Conservation (phyloP, 2,113 vertebrate genomes). For the Megaleporinus macrocephalus region DNA sequence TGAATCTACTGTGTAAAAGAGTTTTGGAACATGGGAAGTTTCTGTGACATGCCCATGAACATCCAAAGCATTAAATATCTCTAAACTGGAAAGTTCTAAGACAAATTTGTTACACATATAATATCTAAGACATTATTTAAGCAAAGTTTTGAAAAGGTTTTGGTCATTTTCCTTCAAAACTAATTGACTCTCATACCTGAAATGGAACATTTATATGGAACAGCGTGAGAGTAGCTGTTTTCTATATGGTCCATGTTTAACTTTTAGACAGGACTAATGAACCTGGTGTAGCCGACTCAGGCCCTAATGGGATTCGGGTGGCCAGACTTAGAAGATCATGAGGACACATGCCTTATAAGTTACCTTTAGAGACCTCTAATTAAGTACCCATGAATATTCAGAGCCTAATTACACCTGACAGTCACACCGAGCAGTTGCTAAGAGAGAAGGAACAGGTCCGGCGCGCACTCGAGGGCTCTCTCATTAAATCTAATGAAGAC, state of each 20-base stretch:
- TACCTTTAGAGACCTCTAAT: slow-evolving; percentile 28
- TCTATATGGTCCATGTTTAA: not conserved
- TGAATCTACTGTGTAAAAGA: no score
- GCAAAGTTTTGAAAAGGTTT: no score
- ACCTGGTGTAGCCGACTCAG: not conserved
- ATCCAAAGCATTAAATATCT: no score
- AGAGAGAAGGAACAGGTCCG: slow-evolving; percentile 1
- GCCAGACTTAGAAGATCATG: slow-evolving; percentile 1
- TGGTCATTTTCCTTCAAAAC: no score
- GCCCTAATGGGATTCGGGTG: slow-evolving; percentile 15
- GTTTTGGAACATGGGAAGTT: no score
- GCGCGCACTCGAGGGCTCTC: not conserved
- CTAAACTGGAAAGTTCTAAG: no score
- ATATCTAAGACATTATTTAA: no score
- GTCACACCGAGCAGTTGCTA: slow-evolving; percentile 28
- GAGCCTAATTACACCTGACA: slow-evolving; percentile 46
- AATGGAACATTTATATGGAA: no score
- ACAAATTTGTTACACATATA: no score
- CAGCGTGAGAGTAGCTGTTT: not conserved
- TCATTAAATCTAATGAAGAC: slow-evolving; percentile 36
- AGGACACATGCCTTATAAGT: slow-evolving; percentile 1
- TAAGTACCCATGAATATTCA: slow-evolving; percentile 48
- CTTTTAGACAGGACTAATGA: slow-evolving; percentile 16
- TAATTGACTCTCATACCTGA: no score
- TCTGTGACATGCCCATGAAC: no score